These are phyloP conservation scores for Amphiprion percula DNA, from an alignment of 2,113 vertebrate genomes.

Conservation along the genomic window DNA sequence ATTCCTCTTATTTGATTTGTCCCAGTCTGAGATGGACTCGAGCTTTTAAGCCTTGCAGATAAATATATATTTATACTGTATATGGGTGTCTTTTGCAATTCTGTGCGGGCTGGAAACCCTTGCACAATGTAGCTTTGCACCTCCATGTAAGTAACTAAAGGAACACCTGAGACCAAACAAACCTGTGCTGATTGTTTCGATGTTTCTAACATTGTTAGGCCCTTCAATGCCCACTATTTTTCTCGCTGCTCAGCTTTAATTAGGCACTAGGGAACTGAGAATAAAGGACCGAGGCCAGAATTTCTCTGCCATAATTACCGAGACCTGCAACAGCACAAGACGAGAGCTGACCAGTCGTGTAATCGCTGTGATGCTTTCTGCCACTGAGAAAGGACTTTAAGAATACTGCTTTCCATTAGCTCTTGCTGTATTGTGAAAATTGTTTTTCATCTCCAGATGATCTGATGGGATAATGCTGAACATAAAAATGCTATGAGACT, in stretches of 20 bases:
- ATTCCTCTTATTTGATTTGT: conserved; percentile 49
- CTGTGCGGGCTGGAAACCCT: conserved; percentile 7
- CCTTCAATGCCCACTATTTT: conserved; percentile 9
- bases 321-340: conserved; percentile 1
- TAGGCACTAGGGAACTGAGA: conserved; percentile 8
- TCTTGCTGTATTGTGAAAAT: not conserved
- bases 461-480: not conserved
- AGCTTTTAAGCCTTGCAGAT: conserved; percentile 32
- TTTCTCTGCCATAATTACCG: not conserved
- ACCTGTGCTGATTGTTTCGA: conserved; percentile 29
- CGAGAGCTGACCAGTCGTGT: not conserved
- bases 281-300: not conserved
- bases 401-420: not conserved
- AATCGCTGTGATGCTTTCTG: not conserved
- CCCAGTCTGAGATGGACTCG: conserved; percentile 5
- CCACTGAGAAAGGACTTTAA: conserved; percentile 1
- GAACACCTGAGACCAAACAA: conserved; percentile 52
- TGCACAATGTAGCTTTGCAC: conserved; percentile 18
- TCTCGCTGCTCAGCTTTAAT: conserved; percentile 19
- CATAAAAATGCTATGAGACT: not conserved
- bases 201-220: not conserved
- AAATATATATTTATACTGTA: not conserved
- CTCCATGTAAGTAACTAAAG: conserved; percentile 47
- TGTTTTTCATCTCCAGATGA: not conserved
- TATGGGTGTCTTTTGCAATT: not conserved